Base-by-base conservation (phyloP, 2,888 invertebrate species). In the Rutpela maculata region DNA sequence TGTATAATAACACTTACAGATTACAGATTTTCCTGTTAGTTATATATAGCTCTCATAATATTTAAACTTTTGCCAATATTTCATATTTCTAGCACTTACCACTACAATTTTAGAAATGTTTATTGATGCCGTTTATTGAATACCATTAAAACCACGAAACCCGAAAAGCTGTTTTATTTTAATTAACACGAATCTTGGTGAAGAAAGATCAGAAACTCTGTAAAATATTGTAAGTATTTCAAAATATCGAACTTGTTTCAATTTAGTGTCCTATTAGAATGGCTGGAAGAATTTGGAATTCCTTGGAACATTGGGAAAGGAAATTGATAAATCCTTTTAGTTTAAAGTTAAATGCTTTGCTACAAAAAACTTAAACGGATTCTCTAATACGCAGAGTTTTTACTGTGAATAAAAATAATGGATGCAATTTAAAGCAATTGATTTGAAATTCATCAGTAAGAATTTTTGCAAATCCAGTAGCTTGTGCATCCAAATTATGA, bases 241-340 rank as follows among this genome's bases (percentile, higher is more conserved):
- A 50, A 50, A 50, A 50, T 50, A 1, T 81, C 81, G 84, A 76
- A 80, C 76, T 78, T 78, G 78, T 78, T 76, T 70, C 71, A 76
- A 80, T 80, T 79, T 71, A 74, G 79, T 78, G 78, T 77, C 78
- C 79, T 79, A 77, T 78, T 80, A 73, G 73, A 78, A 66, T 70
- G 69, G 35, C 78, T 73, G 69, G 18, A 75, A 79, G 75, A 75
- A 73, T 72, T 78, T 75, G 67, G 68, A 79, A 81, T 81, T 83
- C 78, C 81, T 55, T 43, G 43, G 78, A 69, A 79, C 78, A 82
- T 79, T 80, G 82, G 72, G 74, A 82, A 76, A 69, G 79, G 78
- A 74, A 73, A 78, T 78, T 80, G 76, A 74, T 78, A 66, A 73
- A 78, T 57, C 35, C 35, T 26, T 57, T 56, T 56, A 68, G 56